A percentile compares a stretch with the other conserved stretches of the same genome.
phyloP scores from a whole-genome alignment of 2,113 vertebrate species.

The Isurus oxyrinchus region DNA sequence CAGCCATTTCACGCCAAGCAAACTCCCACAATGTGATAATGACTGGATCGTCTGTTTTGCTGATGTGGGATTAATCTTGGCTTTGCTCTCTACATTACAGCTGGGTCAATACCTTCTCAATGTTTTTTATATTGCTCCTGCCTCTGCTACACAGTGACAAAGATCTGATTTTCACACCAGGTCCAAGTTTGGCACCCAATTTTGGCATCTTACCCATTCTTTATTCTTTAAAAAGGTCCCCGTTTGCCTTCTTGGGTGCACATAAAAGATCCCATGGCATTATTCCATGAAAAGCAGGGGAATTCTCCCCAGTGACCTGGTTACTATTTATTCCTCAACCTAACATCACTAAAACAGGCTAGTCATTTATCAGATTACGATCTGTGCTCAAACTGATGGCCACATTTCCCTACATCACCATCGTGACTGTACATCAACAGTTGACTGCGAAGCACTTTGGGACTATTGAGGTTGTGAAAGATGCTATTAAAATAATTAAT shows the following conservation, averaged over 20 bases:
- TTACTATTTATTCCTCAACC: background rate
- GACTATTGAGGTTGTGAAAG: background rate
- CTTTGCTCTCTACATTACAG: background rate
- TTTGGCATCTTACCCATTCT: background rate
- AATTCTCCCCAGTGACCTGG: background rate
- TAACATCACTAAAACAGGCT: background rate
- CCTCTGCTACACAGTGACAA: background rate
- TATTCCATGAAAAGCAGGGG: background rate
- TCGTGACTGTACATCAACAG: too few species aligned
- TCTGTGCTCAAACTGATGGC: background rate
- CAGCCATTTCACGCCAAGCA: background rate
- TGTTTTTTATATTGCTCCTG: background rate
- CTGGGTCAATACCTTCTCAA: background rate
- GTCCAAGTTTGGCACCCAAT: background rate
- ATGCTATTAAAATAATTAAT: background rate
- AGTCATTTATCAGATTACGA: too few species aligned
- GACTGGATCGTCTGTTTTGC: background rate
- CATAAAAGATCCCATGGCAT: background rate
- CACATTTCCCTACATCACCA: too few species aligned
- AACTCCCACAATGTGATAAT: background rate
- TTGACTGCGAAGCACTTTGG: background rate
- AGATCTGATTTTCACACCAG: background rate
- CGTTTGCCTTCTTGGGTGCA: background rate
- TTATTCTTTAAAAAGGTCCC: background rate
- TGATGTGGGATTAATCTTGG: background rate